Conservation (phyloP, 2,888 invertebrate species). For the Hecatera dysodea region DNA sequence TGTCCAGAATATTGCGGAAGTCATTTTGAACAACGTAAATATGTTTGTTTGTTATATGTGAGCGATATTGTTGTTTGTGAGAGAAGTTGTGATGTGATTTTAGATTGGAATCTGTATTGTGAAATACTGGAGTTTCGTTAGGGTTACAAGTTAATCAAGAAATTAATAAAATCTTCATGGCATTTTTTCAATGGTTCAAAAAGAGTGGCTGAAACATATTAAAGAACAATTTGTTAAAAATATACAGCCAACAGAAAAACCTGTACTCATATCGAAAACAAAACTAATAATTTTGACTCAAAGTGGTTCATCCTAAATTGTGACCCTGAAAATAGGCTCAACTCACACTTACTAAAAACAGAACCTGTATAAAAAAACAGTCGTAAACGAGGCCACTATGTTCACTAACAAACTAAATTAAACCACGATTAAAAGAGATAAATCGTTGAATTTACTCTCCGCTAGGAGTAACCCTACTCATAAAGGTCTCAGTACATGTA, state of each 20-base stretch:
- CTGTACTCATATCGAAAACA: too few species aligned
- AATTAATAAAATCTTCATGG: background rate
- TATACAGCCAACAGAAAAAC: too few species aligned
- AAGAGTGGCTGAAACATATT: background rate
- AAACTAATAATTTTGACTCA: background rate
- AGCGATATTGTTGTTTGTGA: conserved; percentile 60
- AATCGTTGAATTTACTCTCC: conserved; percentile 83
- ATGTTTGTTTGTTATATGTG: conserved; percentile 66
- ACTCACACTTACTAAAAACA: conserved; percentile 5
- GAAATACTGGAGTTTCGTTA: conserved; percentile 14
- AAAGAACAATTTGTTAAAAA: too few species aligned
- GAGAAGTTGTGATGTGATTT: conserved; percentile 46
- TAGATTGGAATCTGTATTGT: conserved; percentile 29
- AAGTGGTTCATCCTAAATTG: background rate
- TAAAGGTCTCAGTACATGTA: conserved; percentile 84
- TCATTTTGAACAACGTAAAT: conserved; percentile 72
- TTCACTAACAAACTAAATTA: conserved; percentile 81
- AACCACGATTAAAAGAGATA: conserved; percentile 85
- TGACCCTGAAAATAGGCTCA: background rate
- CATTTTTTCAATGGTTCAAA: too few species aligned
- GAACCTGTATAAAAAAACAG: conserved; percentile 45
- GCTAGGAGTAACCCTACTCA: conserved; percentile 84
- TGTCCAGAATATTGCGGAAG: conserved; percentile 72
- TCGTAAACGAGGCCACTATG: conserved; percentile 55
- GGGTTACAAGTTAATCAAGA: background rate